Evolutionary conservation across 2,113 vertebrate species (phyloP).

Genomic region (Oryzias curvinotus): DNA sequence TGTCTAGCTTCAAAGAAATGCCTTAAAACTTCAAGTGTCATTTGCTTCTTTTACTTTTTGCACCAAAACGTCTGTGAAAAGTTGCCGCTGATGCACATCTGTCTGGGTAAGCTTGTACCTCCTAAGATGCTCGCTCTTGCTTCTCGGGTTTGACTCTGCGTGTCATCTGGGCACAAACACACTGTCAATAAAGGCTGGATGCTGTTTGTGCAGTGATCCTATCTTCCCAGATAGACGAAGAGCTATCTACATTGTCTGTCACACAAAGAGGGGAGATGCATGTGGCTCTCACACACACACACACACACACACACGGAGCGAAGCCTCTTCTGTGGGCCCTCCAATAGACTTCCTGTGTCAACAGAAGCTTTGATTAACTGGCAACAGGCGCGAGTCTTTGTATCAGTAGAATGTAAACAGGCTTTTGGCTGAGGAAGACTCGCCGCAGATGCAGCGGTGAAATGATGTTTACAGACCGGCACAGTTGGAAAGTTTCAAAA

Average conservation of each 20-base stretch:
- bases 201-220: slow-evolving; percentile 61
- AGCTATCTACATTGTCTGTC: slow-evolving; percentile 58
- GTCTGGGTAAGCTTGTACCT: neutral
- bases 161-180: slow-evolving; percentile 33
- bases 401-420: slow-evolving; percentile 23
- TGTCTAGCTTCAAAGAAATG: too few species aligned
- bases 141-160: slow-evolving; percentile 2
- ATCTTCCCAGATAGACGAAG: slow-evolving; percentile 47
- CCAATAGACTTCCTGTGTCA: slow-evolving; percentile 66
- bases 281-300: slow-evolving; percentile 32
- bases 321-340: slow-evolving; percentile 32
- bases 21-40: too few species aligned
- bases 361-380: slow-evolving; percentile 60
- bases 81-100: too few species aligned
- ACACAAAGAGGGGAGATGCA: slow-evolving; percentile 54
- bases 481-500: slow-evolving; percentile 20
- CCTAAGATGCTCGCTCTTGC: slow-evolving; percentile 12
- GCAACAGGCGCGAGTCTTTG: slow-evolving; percentile 24
- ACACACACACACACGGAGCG: slow-evolving; percentile 3
- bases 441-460: neutral
- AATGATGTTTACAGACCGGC: slow-evolving; percentile 15
- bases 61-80: too few species aligned
- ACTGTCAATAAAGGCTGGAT: slow-evolving; percentile 52
- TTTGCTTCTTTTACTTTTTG: too few species aligned
- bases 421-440: slow-evolving; percentile 9